Evolutionary conservation across 2,888 invertebrate genomes (phyloP), one percentile per base, ranked within the genome.

Genomic region (Eupithecia vulgata): DNA sequence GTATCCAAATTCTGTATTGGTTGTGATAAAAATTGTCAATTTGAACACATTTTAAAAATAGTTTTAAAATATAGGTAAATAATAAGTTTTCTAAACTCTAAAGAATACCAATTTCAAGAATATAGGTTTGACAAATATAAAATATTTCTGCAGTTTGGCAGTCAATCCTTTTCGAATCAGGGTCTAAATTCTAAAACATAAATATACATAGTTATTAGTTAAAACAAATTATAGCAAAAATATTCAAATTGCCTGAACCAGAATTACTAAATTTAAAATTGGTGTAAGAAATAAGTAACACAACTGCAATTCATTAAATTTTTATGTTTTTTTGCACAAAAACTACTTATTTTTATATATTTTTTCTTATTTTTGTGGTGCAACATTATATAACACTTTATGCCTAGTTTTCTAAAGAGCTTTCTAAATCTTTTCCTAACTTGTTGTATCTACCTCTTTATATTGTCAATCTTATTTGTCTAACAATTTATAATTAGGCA

Each of bases 11-110:
- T 61, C 17, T 34, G 17, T 34, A 17, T 34, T 2, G 61, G 61
- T 61, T 61, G 34, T 61, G 61, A 61, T 30, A n/a, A n/a, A 45
- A 48, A n/a, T 48, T 30, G 25, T 59, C 15, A 59, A 30, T 30
- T 59, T 59, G 30, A 59, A 30, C 30, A 59, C 30, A 59, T 30
- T 59, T 30, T 1, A 59, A 59, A 13, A 30, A 30, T 30, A 30
- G 30, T 4, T 3, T 72, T 67, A 66, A 73, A 69, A 70, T 75
- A 61, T 45, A 37, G 57, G 65, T 74, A 73, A 59, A 45, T 70
- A 75, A 66, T 72, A 72, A 70, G 62, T 72, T 73, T 75, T 40
- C 40, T 68, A 35, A 77, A 76, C 74, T 76, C 57, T 72, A 75
- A 75, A 74, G 68, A 62, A 37, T 15, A 25, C n/a, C 15, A 61